Conservation (phyloP, 2,797 vertebrate species). For the Alcedo quadribrachys region DNA sequence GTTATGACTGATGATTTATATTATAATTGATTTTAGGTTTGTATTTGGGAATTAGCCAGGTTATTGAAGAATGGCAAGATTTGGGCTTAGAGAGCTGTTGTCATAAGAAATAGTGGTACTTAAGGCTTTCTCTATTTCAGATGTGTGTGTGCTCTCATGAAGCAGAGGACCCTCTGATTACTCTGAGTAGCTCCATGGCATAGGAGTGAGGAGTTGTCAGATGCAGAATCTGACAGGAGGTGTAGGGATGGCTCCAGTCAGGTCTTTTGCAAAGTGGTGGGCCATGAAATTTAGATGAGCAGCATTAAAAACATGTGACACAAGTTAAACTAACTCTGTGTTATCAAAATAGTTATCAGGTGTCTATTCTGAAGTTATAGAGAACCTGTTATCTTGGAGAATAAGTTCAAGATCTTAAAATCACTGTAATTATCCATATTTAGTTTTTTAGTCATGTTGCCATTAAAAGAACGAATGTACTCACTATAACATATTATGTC, state of each 20-base stretch:
- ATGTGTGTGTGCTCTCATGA: background rate
- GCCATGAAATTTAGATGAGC: background rate
- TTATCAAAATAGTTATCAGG: background rate
- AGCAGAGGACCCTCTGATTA: background rate
- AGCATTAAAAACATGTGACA: background rate
- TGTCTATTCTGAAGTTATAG: background rate
- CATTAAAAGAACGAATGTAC: background rate
- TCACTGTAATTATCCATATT: background rate
- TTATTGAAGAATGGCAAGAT: background rate
- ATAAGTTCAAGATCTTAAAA: background rate
- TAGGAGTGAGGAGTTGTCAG: background rate
- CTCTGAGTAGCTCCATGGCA: background rate
- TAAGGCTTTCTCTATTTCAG: background rate
- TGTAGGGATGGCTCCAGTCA: background rate
- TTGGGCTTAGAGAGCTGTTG: background rate
- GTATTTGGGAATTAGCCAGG: background rate
- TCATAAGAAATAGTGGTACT: background rate
- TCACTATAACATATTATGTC: fast-evolving
- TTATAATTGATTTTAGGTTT: background rate
- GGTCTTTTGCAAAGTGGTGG: background rate
- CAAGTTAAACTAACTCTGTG: background rate
- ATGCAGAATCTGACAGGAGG: background rate
- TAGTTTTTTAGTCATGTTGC: background rate
- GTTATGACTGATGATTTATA: background rate
- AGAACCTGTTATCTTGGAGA: background rate